These are phyloP conservation scores for Orbicella faveolata DNA, from an alignment of 64 coral and sea anemone genomes.

Conservation along the genomic window DNA sequence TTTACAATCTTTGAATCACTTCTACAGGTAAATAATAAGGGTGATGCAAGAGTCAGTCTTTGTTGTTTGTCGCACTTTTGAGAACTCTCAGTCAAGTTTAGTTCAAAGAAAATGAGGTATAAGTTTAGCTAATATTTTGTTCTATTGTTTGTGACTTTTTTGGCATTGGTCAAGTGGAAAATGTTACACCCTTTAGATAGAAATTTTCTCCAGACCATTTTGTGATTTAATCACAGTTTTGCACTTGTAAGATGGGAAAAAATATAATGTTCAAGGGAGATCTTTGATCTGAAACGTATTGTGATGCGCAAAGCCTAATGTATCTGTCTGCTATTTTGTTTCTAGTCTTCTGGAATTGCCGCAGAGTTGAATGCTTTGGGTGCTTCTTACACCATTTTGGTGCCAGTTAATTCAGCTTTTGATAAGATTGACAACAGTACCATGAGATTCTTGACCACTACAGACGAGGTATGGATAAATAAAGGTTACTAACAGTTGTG, in stretches of 20 bases:
- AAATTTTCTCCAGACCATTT: too few species aligned
- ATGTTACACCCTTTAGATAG: not conserved
- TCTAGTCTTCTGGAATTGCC: constrained; percentile 36
- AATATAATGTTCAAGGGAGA: too few species aligned
- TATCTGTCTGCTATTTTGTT: not conserved
- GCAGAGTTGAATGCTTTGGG: constrained; percentile 34
- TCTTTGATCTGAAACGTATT: too few species aligned
- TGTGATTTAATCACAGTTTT: too few species aligned
- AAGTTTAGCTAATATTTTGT: not conserved
- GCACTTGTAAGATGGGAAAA: too few species aligned
- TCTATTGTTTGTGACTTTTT: not conserved
- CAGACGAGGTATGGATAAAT: constrained; percentile 32
- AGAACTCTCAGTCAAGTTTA: not conserved
- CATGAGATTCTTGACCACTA: constrained; percentile 27
- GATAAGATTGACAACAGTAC: constrained; percentile 44
- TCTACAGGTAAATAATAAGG: not conserved
- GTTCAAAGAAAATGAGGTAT: not conserved
- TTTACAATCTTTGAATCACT: constrained; percentile 26
- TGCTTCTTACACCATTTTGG: constrained; percentile 14
- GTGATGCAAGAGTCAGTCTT: too few species aligned
- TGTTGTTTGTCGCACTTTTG: too few species aligned
- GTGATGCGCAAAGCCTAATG: too few species aligned
- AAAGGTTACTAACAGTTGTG: not conserved
- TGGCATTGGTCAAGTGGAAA: not conserved
- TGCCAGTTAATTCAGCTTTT: constrained; percentile 50